Evolutionary conservation across 2,797 vertebrate species (phyloP), one percentile per base, ranked within the genome.

Genomic region (Onychomys leucogaster): DNA sequence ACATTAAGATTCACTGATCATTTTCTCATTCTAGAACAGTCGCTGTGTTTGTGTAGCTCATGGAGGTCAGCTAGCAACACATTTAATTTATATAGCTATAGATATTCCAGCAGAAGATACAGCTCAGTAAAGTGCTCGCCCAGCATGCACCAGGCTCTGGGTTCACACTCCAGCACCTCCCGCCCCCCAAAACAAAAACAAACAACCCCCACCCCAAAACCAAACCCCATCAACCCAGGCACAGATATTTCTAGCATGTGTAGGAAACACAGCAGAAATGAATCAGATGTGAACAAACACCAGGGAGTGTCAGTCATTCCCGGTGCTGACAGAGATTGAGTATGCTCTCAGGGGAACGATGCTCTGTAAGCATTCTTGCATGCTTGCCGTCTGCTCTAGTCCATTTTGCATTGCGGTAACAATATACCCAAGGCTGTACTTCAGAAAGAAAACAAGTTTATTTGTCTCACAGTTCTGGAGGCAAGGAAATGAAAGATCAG

Each of bases 381-480:
- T 65, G n/a, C 65, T 93, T 61, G 1, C n/a, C 78, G 80, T 41
- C 76, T 84, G 37, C 59, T 61, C 46, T 63, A 63, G 43, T 52
- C 25, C 71, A 52, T 32, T 76, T 90, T 77, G 71, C 43, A 65
- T 85, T 65, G 71, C 23, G 65, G 4, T 77, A 92, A 63, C 7
- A 11, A 75, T 52, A 92, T 41, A 76, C 57, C 29, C 34, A 75
- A 84, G 69, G 69, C 34, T 76, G 69, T 14, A 32, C 57, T 84
- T 75, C 81, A 63, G 76, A 76, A 63, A 49, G 69, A 82, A 92
- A 76, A 75, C 10, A 76, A 8, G 69, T 32, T 75, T 76, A 61
- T 92, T 84, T 25, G 59, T 91, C 55, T n/a, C 21, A 83, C 67
- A 46, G 90, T 91, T 91, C n/a, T 82, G 6, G 90, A 91, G 41